Percentiles rank a stretch among this genome's conserved stretches.
phyloP scores from a whole-genome alignment of 2,113 vertebrate species.

The Protomyctophum bolini region DNA sequence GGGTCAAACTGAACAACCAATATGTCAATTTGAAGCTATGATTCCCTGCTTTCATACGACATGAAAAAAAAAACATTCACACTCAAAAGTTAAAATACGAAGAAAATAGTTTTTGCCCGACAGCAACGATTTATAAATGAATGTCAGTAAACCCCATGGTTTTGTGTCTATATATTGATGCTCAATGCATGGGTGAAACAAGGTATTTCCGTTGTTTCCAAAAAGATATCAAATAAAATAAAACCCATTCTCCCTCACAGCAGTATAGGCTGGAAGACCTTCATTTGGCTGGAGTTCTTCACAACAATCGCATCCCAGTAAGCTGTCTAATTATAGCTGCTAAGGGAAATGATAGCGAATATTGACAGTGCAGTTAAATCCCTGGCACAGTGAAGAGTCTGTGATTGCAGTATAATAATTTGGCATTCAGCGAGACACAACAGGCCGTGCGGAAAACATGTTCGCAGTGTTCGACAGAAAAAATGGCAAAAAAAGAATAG shows the following conservation, averaged over 20 bases:
- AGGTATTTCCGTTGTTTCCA: constrained; percentile 32
- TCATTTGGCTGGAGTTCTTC: constrained; percentile 46
- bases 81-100: too few relatives aligned
- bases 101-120: too few relatives aligned
- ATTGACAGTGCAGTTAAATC: constrained; percentile 61
- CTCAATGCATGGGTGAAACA: constrained; percentile 15
- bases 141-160: constrained; percentile 18
- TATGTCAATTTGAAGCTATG: too few relatives aligned
- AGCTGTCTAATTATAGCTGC: constrained; percentile 59
- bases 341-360: constrained; percentile 53
- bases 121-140: neutral
- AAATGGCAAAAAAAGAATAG: constrained; percentile 44
- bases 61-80: too few relatives aligned
- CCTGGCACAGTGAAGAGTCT: constrained; percentile 46
- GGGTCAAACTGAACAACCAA: too few relatives aligned
- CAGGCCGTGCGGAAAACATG: constrained; percentile 28
- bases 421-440: constrained; percentile 54
- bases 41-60: too few relatives aligned
- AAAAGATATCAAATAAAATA: neutral
- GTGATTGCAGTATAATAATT: constrained; percentile 57
- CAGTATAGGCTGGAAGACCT: constrained; percentile 21
- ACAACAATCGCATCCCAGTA: constrained; percentile 39
- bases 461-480: constrained; percentile 34
- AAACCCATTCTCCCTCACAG: constrained; percentile 9
- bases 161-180: constrained; percentile 2